Base-by-base conservation (phyloP, 2,888 invertebrate genomes). In the Thumatha senex region DNA sequence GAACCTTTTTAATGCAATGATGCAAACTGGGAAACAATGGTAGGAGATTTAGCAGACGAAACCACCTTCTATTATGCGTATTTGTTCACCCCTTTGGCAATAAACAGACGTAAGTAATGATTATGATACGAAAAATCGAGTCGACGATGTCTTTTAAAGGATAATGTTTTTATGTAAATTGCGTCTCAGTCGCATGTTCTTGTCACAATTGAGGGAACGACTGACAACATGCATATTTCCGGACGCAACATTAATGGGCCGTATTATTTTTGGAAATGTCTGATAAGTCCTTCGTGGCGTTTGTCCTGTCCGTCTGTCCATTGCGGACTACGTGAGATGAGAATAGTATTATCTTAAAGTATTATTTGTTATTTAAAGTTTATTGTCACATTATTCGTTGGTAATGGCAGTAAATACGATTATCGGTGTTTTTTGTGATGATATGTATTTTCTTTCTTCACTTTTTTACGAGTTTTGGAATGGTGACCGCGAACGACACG, bases 221-320 rank as follows among this genome's bases (percentile, higher is more conserved):
- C 65, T 67, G 75, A 74, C 73, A 75, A 68, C 69, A 61, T 62
- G 59, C 62, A 74, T 78, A 75, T 80, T 76, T 80, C 78, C 72
- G 73, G 68, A 67, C 65, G 63, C 53, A 63, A 75, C 73, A 63
- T 74, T 82, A 86, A 84, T 81, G 80, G 78, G 59, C 55, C 63
- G 73, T 70, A 75, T 84, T 80, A 83, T 83, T 81, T 82, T 67
- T 72, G 71, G 61, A 67, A 58, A 65, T 49, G 48, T 31, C 40
- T 52, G 36, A 38, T 30, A 39, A 40, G n/a, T 42, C 51, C 46
- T 34, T 36, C 31, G 13, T 60, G 40, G 46, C 53, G 54, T 56
- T 58, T 61, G 61, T 53, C 8, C 43, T 58, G 61, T 58, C 56
- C 34, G 46, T 48, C 43, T 58, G 61, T 58, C 56, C 34, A 46